Base-by-base conservation (phyloP, 2,888 invertebrate species). In the Anoplius nigerrimus region DNA sequence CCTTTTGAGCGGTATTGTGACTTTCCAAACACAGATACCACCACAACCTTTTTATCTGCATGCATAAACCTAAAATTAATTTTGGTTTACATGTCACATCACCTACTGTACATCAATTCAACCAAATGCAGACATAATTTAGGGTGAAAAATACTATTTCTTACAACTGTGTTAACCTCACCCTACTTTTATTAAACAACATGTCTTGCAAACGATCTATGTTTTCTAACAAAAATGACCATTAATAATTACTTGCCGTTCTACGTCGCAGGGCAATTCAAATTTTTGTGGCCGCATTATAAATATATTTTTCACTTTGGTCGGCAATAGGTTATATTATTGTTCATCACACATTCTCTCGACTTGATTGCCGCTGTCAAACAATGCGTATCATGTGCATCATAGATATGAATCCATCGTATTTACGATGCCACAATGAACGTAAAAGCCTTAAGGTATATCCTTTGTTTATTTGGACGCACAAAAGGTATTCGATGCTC, bases 1-100 rank as follows among this genome's bases (percentile, higher is more conserved):
- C 93, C 92, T 78, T 86, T 88, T 48, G 92, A 90, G 80, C 92
- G 90, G 82, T 91, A 92, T 0, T 92, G 90, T 24, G 93, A 92
- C 88, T 94, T 94, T 11, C 94, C 95, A 79, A 95, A 92, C 21
- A 95, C 90, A 11, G 94, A 93, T 11, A 95, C 92, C 1, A 94
- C 91, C 6, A 94, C 92, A 43, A 94, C 92, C 80, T 93, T 92
- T 61, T 84, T 82, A 27, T 88, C 84, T 2, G 66, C 63, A 22
- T 80, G 78, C n/a, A 74, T n/a, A 56, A 86, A 78, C 53, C 87
- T 87, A 62, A 52, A 79, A 78, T 54, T 58, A 13, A 48, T 27
- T 22, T 5, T 52, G n/a, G 27, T 67, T n/a, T 13, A 27, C 63
- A 5, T n/a, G n/a, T n/a, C n/a, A n/a, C n/a, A n/a, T n/a, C n/a